These are phyloP conservation scores for mouse (Mus musculus) DNA, from an alignment of 2,113 vertebrate genomes.

Conservation along the genomic window DNA sequence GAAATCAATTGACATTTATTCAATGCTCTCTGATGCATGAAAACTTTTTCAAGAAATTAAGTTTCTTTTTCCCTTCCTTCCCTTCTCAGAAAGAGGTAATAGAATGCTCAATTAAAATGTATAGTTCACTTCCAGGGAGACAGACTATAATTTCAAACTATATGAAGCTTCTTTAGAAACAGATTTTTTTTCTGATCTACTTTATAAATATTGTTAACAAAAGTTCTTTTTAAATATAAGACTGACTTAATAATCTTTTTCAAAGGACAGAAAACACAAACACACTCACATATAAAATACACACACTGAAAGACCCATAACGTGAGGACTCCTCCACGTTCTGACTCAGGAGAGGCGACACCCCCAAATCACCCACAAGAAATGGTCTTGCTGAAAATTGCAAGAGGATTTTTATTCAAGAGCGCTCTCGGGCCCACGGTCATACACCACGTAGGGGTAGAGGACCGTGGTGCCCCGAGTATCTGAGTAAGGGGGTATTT, in stretches of 20 bases:
- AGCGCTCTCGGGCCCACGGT: too few relatives aligned
- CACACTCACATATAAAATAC: too few relatives aligned
- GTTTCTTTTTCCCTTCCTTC: constrained; percentile 28
- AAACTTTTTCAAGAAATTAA: constrained; percentile 78
- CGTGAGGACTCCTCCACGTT: too few relatives aligned
- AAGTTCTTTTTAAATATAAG: neutral
- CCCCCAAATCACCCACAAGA: too few relatives aligned
- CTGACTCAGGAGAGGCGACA: too few relatives aligned
- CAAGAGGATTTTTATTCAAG: too few relatives aligned
- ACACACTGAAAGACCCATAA: too few relatives aligned
- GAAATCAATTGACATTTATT: constrained; percentile 67
- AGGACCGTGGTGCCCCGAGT: too few relatives aligned
- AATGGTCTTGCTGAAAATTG: too few relatives aligned
- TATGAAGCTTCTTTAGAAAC: neutral
- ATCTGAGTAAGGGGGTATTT: too few relatives aligned
- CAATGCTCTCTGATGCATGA: constrained; percentile 78
- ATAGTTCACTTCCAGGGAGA: neutral
- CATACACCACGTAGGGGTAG: too few relatives aligned
- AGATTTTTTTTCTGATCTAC: constrained; percentile 20
- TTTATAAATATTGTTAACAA: constrained; percentile 4
- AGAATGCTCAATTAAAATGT: constrained; percentile 41
- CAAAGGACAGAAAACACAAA: neutral
- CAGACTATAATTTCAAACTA: constrained; percentile 24
- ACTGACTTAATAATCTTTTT: neutral
- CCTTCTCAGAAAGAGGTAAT: neutral